A percentile compares a stretch with the other conserved stretches of the same genome.
Evolutionary conservation across 2,113 vertebrate species (phyloP).

Genomic region (Meriones unguiculatus): DNA sequence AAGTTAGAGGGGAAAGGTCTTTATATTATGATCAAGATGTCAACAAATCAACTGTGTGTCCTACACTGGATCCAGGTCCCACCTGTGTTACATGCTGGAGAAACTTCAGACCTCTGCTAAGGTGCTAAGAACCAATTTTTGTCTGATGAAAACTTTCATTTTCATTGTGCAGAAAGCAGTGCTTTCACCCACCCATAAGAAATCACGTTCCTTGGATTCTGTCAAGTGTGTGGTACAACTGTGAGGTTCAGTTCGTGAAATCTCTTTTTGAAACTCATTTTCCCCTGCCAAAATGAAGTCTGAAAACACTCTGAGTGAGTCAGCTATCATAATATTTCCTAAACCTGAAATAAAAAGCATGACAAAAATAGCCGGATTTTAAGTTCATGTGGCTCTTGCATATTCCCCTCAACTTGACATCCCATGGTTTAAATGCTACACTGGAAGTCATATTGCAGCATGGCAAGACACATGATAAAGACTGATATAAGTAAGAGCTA

Average conservation of each 20-base stretch:
- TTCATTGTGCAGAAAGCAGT: not conserved
- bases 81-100: not conserved
- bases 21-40: not conserved
- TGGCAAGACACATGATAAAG: not conserved
- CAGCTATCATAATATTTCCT: conserved; percentile 53
- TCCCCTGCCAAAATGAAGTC: not conserved
- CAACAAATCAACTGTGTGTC: not conserved
- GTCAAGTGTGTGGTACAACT: conserved; percentile 45
- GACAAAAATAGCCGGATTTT: conserved; percentile 32
- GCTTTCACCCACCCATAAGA: conserved; percentile 8
- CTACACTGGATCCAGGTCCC: not conserved
- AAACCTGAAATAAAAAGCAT: conserved; percentile 52
- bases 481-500: not conserved
- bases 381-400: not conserved
- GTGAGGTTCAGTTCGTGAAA: conserved; percentile 63
- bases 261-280: not conserved
- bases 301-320: conserved; percentile 35
- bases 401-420: not conserved
- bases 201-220: conserved; percentile 35
- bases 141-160: not conserved
- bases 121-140: conserved; percentile 10
- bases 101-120: not conserved
- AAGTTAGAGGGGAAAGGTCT: not conserved
- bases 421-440: not conserved
- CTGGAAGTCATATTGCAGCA: not conserved